Conservation (phyloP, 2,113 vertebrate genomes). For the Dasyornis broadbenti region DNA sequence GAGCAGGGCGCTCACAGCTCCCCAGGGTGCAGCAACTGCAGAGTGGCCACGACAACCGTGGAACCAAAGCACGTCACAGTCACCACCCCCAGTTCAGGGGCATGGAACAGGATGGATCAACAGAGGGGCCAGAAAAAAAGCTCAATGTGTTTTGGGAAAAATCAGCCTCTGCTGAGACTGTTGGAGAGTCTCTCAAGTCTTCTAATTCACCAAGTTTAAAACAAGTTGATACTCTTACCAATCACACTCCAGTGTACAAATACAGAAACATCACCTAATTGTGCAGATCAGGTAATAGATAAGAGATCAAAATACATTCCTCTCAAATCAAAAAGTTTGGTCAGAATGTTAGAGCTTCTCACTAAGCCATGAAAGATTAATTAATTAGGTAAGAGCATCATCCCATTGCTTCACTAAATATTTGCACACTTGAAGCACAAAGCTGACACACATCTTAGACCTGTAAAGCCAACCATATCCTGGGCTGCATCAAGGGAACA, state of each 20-base stretch:
- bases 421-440: neutral
- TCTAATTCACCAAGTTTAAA: neutral
- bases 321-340: neutral
- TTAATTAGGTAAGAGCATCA: neutral
- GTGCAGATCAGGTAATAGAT: neutral
- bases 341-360: neutral
- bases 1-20: neutral
- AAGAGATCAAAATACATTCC: neutral
- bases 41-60: rapidly evolving
- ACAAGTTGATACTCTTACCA: neutral
- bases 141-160: neutral
- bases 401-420: neutral
- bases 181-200: neutral
- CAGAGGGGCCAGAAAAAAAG: neutral
- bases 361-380: neutral
- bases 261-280: neutral
- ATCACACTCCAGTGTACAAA: neutral
- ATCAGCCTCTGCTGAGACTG: no score
- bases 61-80: neutral
- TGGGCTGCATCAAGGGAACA: neutral
- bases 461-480: neutral
- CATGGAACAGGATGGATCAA: neutral
- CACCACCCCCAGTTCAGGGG: neutral
- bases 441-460: neutral
- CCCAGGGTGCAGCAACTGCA: neutral